A percentile compares a stretch with the other conserved stretches of the same genome.
These are phyloP conservation scores for Cisticola juncidis DNA, from an alignment of 2,113 vertebrate species.

Conservation along the genomic window DNA sequence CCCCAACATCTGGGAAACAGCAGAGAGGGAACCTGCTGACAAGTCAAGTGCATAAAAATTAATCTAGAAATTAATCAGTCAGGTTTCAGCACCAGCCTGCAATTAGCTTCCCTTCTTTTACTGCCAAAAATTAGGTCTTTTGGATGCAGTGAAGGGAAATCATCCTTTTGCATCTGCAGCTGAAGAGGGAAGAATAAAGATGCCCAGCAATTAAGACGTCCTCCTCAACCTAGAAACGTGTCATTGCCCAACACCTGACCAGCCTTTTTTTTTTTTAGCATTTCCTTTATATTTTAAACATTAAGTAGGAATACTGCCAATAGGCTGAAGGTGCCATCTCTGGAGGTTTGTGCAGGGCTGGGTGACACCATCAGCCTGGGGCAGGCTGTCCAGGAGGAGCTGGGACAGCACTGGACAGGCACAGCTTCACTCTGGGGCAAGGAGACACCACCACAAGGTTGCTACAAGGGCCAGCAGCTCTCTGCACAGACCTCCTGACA, in stretches of 20 bases:
- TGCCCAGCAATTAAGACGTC: not conserved
- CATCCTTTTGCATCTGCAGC: not conserved
- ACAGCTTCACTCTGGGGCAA: not conserved
- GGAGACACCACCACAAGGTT: not conserved
- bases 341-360: not conserved
- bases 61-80: constrained; percentile 20
- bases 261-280: not conserved
- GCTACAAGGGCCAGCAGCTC: not conserved
- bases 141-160: not conserved
- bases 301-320: not conserved
- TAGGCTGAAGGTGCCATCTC: not conserved
- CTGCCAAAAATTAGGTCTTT: not conserved
- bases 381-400: not conserved
- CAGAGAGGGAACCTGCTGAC: constrained; percentile 13
- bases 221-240: not conserved
- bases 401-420: not conserved
- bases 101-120: not conserved
- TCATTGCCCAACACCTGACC: not conserved
- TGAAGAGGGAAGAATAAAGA: not conserved
- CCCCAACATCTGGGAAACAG: not conserved
- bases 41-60: constrained; percentile 47
- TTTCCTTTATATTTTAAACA: not conserved
- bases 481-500: not conserved
- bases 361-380: not conserved
- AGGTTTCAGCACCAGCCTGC: not conserved